Percentiles rank a stretch among this genome's conserved stretches.
Conservation (phyloP, 2,888 invertebrate species). For the Andrena camellia region DNA sequence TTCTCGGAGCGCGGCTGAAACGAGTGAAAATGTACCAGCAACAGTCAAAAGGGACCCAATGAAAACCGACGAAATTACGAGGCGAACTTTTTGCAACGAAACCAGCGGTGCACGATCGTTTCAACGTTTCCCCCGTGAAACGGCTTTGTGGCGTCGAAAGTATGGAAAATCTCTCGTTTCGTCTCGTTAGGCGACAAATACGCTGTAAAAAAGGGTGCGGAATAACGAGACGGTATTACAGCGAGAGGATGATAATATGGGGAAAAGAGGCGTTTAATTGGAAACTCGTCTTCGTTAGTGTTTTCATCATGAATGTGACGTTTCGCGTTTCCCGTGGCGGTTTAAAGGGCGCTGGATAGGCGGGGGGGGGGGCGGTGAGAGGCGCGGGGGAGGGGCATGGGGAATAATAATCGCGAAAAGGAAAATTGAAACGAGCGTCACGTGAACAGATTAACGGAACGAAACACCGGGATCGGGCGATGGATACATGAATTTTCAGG, state of each 20-base stretch:
- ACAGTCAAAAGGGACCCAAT: neutral
- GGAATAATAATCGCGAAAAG: slow-evolving; percentile 13
- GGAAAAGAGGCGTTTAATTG: slow-evolving; percentile 23
- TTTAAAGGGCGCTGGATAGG: neutral
- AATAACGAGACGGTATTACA: slow-evolving; percentile 22
- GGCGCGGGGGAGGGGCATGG: neutral
- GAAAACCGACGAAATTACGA: neutral
- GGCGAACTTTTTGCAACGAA: slow-evolving; percentile 5
- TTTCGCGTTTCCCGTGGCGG: slow-evolving; percentile 11
- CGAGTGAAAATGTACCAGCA: neutral
- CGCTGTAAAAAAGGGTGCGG: neutral
- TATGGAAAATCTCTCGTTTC: slow-evolving; percentile 13
- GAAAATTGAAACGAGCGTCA: slow-evolving; percentile 11
- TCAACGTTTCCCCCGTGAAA: neutral
- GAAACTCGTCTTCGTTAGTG: slow-evolving; percentile 31
- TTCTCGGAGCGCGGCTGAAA: neutral
- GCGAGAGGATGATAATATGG: slow-evolving; percentile 10
- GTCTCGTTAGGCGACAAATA: slow-evolving; percentile 26
- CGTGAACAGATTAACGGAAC: neutral
- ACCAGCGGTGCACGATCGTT: neutral
- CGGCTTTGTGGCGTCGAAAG: slow-evolving; percentile 10
- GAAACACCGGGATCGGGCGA: slow-evolving; percentile 45
- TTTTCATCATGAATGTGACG: neutral
- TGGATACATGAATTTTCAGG: slow-evolving; percentile 40
- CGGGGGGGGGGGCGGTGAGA: no score